Evolutionary conservation across 1,140 invertebrate species (phyloP), one percentile per base, ranked within the genome.

Genomic region (Drosophila mojavensis): DNA sequence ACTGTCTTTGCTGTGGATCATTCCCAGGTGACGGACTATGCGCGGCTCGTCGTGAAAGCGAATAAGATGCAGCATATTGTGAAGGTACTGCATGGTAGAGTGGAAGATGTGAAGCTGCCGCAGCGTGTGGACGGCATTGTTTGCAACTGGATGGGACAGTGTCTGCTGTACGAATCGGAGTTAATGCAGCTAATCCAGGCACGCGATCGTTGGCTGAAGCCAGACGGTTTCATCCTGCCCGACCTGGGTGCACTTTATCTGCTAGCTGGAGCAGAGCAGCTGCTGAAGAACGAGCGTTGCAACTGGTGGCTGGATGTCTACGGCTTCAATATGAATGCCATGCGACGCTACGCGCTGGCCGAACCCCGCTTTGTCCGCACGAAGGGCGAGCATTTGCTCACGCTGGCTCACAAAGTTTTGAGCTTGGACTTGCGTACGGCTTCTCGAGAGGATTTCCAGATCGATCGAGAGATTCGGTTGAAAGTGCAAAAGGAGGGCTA

Each of bases 81-180:
- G 51, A 96, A 96, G 26, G 97, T 99, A 82, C 94, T 99, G 20
- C 97, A 98, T 90, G 98, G 98, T 51, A 99, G 98, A 93, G 93
- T 97, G 2, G 95, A 96, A 81, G 95, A 97, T 84, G 94, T 97
- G 5, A 93, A 93, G 50, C 83, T 97, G 24, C 96, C 96, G 0
- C 93, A 95, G 66, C 93, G 94, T 60, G 98, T 99, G 7, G 99
- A 99, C 91, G 99, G 99, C 48, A 99, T 99, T 78, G 98, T 99
- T 75, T 99, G 97, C 9, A 98, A 99, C 93, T 99, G 99, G 99
- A 99, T 99, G 99, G 99, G 99, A 4, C 94, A 94, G 75, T 97
- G 96, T 80, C 93, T 98, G 10, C 97, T 98, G 81, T 98, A 97
- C 80, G 97, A 98, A 91, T 97, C 96, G 48, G 97, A 98, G 96